Conservation (phyloP, 1,140 invertebrate genomes). For the Spodoptera litura region DNA sequence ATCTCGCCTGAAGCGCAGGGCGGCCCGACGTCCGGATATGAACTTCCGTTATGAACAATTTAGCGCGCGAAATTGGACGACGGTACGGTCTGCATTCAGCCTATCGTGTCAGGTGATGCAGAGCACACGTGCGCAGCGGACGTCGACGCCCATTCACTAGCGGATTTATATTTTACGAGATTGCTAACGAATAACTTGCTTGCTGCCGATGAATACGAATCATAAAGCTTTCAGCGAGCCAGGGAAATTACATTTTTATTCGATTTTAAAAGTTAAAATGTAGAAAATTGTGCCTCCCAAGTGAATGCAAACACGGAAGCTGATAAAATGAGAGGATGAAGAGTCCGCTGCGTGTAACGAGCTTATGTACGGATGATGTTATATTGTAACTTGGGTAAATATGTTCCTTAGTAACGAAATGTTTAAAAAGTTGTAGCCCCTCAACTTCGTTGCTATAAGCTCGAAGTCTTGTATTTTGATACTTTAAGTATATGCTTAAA, state of each 20-base stretch:
- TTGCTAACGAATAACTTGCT: conserved; percentile 67
- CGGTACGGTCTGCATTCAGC: conserved; percentile 78
- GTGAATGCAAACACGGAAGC: conserved; percentile 19
- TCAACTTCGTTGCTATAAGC: too few species aligned
- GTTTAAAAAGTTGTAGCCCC: too few species aligned
- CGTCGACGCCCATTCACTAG: conserved; percentile 70
- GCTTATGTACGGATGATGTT: conserved; percentile 3
- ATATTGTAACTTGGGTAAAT: conserved; percentile 1
- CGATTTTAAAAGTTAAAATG: conserved; percentile 65
- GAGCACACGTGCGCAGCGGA: conserved; percentile 66
- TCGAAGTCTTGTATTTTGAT: conserved; percentile 11
- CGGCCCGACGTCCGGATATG: conserved; percentile 86
- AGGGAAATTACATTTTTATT: conserved; percentile 74
- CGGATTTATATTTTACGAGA: conserved; percentile 55
- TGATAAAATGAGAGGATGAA: conserved; percentile 14
- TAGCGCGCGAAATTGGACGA: conserved; percentile 87
- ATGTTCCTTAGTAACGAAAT: background rate
- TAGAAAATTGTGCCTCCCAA: conserved; percentile 26
- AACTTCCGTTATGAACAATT: conserved; percentile 89
- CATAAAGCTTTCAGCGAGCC: conserved; percentile 65
- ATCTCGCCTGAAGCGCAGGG: conserved; percentile 84
- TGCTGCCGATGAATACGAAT: conserved; percentile 71
- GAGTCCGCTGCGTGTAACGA: background rate
- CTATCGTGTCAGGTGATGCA: conserved; percentile 66
- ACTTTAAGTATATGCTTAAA: too few species aligned